Conservation (phyloP, 2,888 invertebrate genomes). For the Caenorhabditis sp. region DNA sequence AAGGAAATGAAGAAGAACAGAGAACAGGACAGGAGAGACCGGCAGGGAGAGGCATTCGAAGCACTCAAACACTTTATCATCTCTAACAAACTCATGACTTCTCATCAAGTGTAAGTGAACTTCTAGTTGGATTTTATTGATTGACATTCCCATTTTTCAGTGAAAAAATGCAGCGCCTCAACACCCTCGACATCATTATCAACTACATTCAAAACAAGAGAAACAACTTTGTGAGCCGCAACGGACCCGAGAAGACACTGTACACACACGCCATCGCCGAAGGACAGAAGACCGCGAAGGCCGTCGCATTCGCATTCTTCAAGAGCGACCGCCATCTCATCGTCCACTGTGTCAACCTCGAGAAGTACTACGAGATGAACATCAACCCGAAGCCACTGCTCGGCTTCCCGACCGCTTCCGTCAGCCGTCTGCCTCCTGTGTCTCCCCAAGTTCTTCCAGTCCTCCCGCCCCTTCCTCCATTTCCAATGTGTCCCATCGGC, state of each 20-base stretch:
- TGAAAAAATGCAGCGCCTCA: slow-evolving; percentile 62
- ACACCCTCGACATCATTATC: slow-evolving; percentile 58
- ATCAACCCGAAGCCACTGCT: slow-evolving; percentile 31
- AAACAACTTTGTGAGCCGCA: slow-evolving; percentile 43
- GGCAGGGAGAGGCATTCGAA: slow-evolving; percentile 60
- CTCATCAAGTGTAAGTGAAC: slow-evolving; percentile 57
- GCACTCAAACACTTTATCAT: slow-evolving; percentile 54
- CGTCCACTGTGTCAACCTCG: slow-evolving; percentile 39
- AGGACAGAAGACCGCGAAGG: slow-evolving; percentile 49
- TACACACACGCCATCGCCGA: slow-evolving; percentile 44
- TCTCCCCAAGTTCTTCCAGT: neutral
- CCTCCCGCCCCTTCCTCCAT: neutral
- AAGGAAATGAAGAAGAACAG: slow-evolving; percentile 63
- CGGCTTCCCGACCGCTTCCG: slow-evolving; percentile 22
- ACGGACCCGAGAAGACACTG: slow-evolving; percentile 40
- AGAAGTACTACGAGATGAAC: slow-evolving; percentile 41
- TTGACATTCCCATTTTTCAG: slow-evolving; percentile 31
- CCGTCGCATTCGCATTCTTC: slow-evolving; percentile 39
- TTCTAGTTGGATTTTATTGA: neutral
- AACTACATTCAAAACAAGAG: slow-evolving; percentile 56
- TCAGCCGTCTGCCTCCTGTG: slow-evolving; percentile 15
- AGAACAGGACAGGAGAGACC: slow-evolving; percentile 59
- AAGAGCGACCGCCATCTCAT: slow-evolving; percentile 50
- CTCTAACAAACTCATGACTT: slow-evolving; percentile 28
- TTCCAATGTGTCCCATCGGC: neutral